Evolutionary conservation across 1,140 invertebrate species (phyloP), one percentile per base, ranked within the genome.

Genomic region (Drosophila auraria): DNA sequence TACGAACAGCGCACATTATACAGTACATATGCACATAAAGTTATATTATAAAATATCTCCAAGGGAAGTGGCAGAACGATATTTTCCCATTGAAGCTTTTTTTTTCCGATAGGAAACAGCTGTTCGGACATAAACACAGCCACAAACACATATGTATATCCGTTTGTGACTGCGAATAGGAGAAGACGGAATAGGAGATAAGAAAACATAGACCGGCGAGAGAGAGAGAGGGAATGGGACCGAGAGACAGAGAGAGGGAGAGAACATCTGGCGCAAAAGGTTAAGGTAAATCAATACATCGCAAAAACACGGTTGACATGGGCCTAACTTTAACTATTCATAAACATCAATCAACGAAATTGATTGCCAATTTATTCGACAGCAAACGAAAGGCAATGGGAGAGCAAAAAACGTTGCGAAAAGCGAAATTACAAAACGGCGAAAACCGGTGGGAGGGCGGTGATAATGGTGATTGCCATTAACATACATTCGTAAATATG

Each of bases 121-220:
- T 87, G 83, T 87, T 87, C 63, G 74, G 74, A 45, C 65, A 78
- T 87, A 65, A 78, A 72, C 80, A 83, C 75, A 73, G 63, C 79
- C 45, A 65, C 33, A 72, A 38, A 50, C 12, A 54, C 15, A 53
- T 36, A 11, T 11, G 38, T 9, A 15, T 38, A 23, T 36, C 1
- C 4, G 4, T 36, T 36, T 36, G 17, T 58, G 49, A 49, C n/a
- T 59, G 49, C 53, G 40, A 56, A 47, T 56, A 49, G 14, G 59
- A 40, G 59, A 61, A 23, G 33, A n/a, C 33, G 45, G 45, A 75
- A 62, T 15, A 42, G 49, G 3, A 73, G 63, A 78, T 65, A 73
- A 42, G 56, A 84, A 81, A 84, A 69, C 64, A 61, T 63, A 38
- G 47, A 58, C 82, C 78, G 72, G 71, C 45, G 45, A 66, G 62